Evolutionary conservation across 2,888 invertebrate genomes (phyloP).

Genomic region (Lasioglossum calceatum): DNA sequence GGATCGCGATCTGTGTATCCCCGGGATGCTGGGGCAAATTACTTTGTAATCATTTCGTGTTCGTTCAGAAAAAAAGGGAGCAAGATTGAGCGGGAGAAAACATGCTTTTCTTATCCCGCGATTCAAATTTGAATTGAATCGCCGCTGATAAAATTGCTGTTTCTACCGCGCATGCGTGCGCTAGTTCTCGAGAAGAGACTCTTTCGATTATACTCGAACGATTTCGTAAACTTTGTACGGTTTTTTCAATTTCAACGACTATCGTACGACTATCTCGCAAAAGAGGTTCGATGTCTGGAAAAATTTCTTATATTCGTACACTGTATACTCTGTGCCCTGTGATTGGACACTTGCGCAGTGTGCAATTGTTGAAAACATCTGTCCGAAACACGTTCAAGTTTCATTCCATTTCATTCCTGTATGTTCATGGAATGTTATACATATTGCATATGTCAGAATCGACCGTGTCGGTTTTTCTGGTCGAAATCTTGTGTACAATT

Average conservation of each 20-base stretch:
- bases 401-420: neutral
- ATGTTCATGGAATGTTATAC: neutral
- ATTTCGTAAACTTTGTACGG: neutral
- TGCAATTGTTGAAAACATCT: neutral
- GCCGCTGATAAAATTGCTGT: neutral
- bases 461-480: neutral
- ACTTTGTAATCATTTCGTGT: neutral
- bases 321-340: neutral
- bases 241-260: neutral
- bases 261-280: too few relatives aligned
- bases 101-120: neutral
- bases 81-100: neutral
- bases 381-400: neutral
- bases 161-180: conserved; percentile 14
- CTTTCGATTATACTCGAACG: conserved; percentile 21
- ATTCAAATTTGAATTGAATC: conserved; percentile 12
- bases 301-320: neutral
- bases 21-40: neutral
- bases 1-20: neutral
- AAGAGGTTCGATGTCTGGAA: neutral
- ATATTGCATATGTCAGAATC: neutral
- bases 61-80: neutral
- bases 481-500: neutral
- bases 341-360: neutral
- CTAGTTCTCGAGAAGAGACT: neutral